Base-by-base conservation (phyloP, 2,888 invertebrate species). In the Portevinia maculata region DNA sequence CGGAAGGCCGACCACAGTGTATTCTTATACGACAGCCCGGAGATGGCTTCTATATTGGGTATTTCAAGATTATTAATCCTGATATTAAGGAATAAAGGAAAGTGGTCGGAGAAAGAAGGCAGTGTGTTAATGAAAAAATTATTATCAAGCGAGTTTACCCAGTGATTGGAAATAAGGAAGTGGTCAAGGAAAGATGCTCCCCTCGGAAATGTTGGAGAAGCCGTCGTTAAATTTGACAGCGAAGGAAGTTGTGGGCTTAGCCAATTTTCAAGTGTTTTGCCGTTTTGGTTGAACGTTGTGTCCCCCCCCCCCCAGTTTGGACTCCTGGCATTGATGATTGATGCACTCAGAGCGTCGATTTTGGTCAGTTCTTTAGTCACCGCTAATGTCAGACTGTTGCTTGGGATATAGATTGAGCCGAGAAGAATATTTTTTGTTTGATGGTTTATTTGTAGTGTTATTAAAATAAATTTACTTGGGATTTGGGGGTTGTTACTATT, bases 231-330 rank as follows among this genome's bases (percentile, higher is more conserved):
- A 15, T 50, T 24, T 13, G n/a, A 2, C 5, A 50, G 17, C 2
- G 28, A 15, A 1, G 15, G 30, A 1, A 9, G 13, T 6, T 24
- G n/a, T 9, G 7, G 3, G 2, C 13, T 0, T 9, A 17, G n/a
- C 11, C 48, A 37, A 7, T 21, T n/a, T 17, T 37, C 34, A 0
- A 48, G 3, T 1, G 21, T 48, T 11, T 48, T 24, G 3, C 34
- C 48, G 6, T 24, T 48, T 2, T 8, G 5, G 32, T 60, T 59
- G 6, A 30, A 3, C 2, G n/a, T 3, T 3, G 13, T 1, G 9
- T 59, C 59, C 1, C 44, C 19, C 44, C 59, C 59, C 1, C 44
- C 19, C 44, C 59, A 59, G 2, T 1, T 28, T 1, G 30, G 21
- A 7, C 24, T 55, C 5, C 17, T 55, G 6, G 37, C 55, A 15